A percentile compares a stretch with the other conserved stretches of the same genome.
phyloP scores from a whole-genome alignment of 2,113 vertebrate species.

The Corythaixoides concolor region DNA sequence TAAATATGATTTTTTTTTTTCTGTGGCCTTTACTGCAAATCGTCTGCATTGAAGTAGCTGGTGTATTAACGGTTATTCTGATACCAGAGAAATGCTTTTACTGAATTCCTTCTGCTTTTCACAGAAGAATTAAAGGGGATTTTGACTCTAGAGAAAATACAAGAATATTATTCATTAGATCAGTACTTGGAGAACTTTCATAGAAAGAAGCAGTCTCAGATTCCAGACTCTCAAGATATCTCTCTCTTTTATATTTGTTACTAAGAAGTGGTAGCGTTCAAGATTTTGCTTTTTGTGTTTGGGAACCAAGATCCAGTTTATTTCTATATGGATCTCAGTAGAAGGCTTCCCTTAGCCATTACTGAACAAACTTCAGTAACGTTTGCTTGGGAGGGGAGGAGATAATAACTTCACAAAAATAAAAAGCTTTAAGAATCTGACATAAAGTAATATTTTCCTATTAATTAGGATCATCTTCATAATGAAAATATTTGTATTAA shows the following conservation, averaged over 20 bases:
- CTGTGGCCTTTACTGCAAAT: not conserved
- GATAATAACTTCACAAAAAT: not conserved
- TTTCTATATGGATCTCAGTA: not conserved
- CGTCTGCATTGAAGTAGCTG: not conserved
- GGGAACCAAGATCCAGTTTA: not conserved
- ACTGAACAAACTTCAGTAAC: not conserved
- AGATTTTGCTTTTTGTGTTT: not conserved
- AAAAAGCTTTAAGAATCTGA: not conserved
- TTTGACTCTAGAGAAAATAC: not conserved
- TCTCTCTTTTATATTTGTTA: not conserved
- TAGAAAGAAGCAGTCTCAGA: not conserved
- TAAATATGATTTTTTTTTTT: not conserved
- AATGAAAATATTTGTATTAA: not conserved
- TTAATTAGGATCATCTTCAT: not conserved
- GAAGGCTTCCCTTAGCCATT: not conserved
- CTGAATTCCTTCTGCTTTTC: not conserved
- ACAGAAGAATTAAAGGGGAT: not conserved
- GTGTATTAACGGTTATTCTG: not conserved
- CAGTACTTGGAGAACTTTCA: not conserved
- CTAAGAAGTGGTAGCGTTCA: not conserved
- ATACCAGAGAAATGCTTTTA: not conserved
- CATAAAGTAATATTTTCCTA: not conserved
- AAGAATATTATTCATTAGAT: not conserved
- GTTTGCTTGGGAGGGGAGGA: not conserved
- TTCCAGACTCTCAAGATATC: fast-evolving